A percentile compares a stretch with the other conserved stretches of the same genome.
Conservation (phyloP, 2,113 vertebrate genomes). For the Campylorhamphus procurvoides region DNA sequence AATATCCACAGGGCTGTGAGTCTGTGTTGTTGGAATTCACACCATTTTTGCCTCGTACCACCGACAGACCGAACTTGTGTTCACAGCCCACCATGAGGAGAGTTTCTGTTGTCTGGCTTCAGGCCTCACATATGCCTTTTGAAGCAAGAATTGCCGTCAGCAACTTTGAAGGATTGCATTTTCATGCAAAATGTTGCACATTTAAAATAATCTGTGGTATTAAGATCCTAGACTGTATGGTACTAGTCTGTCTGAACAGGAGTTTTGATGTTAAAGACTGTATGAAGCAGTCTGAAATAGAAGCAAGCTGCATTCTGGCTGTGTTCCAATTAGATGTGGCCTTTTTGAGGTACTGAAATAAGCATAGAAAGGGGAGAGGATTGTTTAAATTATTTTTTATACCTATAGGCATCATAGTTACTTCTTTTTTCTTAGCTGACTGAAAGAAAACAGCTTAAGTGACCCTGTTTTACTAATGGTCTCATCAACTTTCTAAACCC, state of each 20-base stretch:
- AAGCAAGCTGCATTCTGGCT: background rate
- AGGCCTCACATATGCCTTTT: background rate
- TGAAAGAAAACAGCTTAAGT: background rate
- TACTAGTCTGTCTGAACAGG: background rate
- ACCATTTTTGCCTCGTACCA: background rate
- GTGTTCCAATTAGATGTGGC: background rate
- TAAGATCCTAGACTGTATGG: background rate
- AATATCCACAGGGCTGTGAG: background rate
- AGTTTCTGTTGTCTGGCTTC: background rate
- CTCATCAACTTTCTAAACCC: background rate
- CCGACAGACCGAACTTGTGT: accelerated
- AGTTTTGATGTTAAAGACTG: background rate
- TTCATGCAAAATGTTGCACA: background rate
- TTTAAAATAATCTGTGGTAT: background rate
- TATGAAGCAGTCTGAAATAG: background rate
- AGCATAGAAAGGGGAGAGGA: background rate
- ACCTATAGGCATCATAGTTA: background rate
- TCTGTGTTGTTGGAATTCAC: background rate
- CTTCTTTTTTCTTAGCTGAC: background rate
- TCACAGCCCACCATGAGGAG: background rate
- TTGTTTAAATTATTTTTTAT: background rate
- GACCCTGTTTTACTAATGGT: background rate
- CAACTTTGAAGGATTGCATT: background rate
- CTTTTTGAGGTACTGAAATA: background rate
- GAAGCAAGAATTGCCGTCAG: background rate